phyloP scores from a whole-genome alignment of 2,888 invertebrate genomes.

The Acholoe squamosa region DNA sequence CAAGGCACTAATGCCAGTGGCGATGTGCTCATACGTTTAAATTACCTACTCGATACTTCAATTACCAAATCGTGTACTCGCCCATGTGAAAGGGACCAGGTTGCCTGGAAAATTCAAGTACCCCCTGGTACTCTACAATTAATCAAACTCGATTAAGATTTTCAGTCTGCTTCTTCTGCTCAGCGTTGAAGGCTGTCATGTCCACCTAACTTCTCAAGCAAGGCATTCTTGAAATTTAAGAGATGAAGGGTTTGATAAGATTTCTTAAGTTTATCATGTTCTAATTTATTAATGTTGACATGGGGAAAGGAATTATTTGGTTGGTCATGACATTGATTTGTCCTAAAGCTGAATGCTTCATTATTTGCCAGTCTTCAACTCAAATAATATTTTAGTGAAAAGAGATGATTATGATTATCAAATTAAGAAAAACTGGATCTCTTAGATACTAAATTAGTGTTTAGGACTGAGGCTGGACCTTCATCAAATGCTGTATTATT shows the following conservation, averaged over 20 bases:
- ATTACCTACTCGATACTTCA: background rate
- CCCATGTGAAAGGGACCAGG: background rate
- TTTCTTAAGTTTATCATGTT: background rate
- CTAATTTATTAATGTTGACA: slow-evolving; percentile 11
- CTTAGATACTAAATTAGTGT: too few relatives aligned
- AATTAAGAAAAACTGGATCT: too few relatives aligned
- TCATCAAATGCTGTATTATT: too few relatives aligned
- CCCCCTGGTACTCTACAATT: background rate
- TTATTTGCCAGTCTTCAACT: background rate
- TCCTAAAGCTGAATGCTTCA: background rate
- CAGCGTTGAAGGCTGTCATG: background rate
- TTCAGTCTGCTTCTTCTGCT: background rate
- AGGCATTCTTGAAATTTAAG: background rate
- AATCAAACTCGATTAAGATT: slow-evolving; percentile 24
- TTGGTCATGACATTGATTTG: background rate
- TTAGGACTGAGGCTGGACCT: too few relatives aligned
- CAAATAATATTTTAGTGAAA: too few relatives aligned
- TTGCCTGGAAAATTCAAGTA: background rate
- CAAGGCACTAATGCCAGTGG: background rate
- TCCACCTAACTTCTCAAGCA: background rate
- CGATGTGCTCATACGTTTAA: background rate
- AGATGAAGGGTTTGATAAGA: background rate
- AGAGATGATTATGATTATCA: too few relatives aligned
- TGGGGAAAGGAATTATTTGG: background rate
- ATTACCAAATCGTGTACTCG: background rate